phyloP scores from a whole-genome alignment of 2,888 invertebrate species.

The Eutolmus rufibarbis region DNA sequence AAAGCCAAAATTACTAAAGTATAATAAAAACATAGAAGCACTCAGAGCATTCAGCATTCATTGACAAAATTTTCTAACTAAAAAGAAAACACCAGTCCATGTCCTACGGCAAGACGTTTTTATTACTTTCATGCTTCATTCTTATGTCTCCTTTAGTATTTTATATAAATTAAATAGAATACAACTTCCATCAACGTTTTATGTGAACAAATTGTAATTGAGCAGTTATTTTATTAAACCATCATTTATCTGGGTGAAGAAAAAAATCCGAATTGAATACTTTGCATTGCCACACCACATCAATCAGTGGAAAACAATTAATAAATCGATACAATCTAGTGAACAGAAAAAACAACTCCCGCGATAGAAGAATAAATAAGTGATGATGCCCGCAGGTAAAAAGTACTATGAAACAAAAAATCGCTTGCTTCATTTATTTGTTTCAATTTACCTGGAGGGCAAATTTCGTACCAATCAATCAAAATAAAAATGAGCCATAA shows the following conservation, averaged over 20 bases:
- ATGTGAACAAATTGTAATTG: background rate
- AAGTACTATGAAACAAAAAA: background rate
- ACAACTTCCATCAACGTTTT: background rate
- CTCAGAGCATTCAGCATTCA: too few relatives aligned
- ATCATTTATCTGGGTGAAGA: background rate
- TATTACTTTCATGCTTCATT: too few relatives aligned
- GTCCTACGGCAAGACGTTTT: too few relatives aligned
- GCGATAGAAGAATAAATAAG: background rate
- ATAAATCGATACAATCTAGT: background rate
- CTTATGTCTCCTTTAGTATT: too few relatives aligned
- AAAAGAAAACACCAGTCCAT: too few relatives aligned
- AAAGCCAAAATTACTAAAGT: too few relatives aligned
- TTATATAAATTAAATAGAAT: background rate
- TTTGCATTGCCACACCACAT: background rate
- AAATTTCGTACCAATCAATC: background rate
- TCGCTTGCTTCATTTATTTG: background rate
- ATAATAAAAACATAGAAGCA: too few relatives aligned
- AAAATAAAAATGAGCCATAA: background rate
- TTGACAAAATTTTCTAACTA: too few relatives aligned
- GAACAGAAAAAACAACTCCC: background rate
- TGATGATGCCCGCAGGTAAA: background rate
- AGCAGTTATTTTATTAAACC: background rate
- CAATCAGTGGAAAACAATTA: background rate
- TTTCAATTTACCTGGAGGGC: background rate
- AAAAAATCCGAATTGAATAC: background rate